These are phyloP conservation scores for Pseudomugil tenellus DNA, from an alignment of 2,797 vertebrate species.

Conservation along the genomic window DNA sequence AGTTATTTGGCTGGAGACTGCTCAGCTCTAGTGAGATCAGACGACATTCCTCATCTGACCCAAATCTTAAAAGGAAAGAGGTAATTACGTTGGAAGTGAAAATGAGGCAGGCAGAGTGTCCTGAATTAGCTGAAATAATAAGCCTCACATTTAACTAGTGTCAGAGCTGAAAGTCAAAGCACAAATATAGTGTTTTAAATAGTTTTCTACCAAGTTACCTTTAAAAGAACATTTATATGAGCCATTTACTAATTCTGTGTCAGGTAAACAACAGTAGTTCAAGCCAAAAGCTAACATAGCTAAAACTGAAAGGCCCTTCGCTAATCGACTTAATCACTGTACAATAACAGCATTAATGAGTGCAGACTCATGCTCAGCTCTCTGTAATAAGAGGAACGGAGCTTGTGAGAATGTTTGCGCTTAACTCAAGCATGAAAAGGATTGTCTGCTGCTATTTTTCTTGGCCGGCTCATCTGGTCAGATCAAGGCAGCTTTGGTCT, in stretches of 20 bases:
- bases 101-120: conserved; percentile 24
- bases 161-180: conserved; percentile 18
- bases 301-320: conserved; percentile 31
- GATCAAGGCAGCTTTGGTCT: conserved; percentile 67
- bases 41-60: conserved; percentile 68
- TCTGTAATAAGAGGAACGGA: conserved; percentile 60
- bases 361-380: conserved; percentile 63
- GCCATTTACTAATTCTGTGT: not conserved
- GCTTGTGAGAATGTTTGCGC: conserved; percentile 73
- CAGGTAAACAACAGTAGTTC: conserved; percentile 16
- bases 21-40: conserved; percentile 70
- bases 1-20: conserved; percentile 64
- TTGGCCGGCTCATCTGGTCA: conserved; percentile 70
- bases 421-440: conserved; percentile 78
- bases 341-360: conserved; percentile 78
- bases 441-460: conserved; percentile 79
- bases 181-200: conserved; percentile 20
- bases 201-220: not conserved
- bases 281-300: conserved; percentile 41
- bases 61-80: conserved; percentile 69
- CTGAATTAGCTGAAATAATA: conserved; percentile 9
- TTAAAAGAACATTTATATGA: not conserved
- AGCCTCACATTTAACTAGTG: not conserved
- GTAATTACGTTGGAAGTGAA: conserved; percentile 50
- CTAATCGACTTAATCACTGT: conserved; percentile 71